These are phyloP conservation scores for Drosophila punjabiensis DNA, from an alignment of 1,140 invertebrate species.

Conservation along the genomic window DNA sequence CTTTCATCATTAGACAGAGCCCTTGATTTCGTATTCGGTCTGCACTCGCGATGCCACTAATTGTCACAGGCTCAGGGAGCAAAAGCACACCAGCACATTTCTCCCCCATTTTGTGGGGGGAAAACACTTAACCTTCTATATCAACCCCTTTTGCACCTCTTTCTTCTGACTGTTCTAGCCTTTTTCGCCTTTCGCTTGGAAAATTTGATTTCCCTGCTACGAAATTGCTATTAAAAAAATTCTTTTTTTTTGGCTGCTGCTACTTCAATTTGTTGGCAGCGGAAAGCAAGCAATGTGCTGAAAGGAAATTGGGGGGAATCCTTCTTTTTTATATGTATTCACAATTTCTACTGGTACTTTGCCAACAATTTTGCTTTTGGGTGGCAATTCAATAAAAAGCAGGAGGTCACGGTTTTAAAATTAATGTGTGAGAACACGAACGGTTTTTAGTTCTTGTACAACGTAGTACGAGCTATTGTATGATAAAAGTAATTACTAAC, in stretches of 20 bases:
- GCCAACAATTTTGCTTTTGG: conserved; percentile 11
- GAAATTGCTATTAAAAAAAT: conserved; percentile 10
- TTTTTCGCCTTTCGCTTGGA: conserved; percentile 5
- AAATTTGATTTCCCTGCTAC: conserved; percentile 16
- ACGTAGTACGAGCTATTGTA: background rate
- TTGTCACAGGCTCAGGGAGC: conserved; percentile 6
- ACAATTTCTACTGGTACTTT: conserved; percentile 10
- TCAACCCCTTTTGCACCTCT: background rate
- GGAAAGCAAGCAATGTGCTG: conserved; percentile 1
- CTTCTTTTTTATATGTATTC: conserved; percentile 4
- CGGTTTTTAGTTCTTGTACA: background rate
- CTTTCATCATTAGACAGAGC: background rate
- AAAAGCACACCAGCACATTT: background rate
- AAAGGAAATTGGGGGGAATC: conserved; percentile 5
- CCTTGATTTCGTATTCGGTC: conserved; percentile 11
- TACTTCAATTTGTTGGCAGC: conserved; percentile 6
- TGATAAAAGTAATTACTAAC: background rate
- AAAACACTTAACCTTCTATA: conserved; percentile 8
- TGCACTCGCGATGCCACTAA: conserved; percentile 3
- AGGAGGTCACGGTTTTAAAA: conserved; percentile 11
- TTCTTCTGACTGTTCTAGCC: background rate
- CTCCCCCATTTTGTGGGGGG: conserved; percentile 4
- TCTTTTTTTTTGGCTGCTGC: background rate
- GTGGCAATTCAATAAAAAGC: background rate
- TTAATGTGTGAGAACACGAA: conserved; percentile 9